Evolutionary conservation across 37 sponge, comb jelly and placozoan species (phyloP).

Genomic region (Ianthella basta): DNA sequence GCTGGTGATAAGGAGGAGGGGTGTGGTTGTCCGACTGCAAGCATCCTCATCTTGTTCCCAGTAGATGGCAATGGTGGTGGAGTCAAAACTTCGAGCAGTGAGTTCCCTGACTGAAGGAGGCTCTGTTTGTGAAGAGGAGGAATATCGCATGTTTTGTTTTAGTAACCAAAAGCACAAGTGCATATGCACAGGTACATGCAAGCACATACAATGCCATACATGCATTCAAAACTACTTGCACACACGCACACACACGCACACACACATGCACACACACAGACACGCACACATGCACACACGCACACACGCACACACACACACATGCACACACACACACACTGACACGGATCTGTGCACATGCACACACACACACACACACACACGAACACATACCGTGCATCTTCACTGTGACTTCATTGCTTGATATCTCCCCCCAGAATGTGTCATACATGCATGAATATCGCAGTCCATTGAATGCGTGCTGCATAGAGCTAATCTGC

Average conservation of each 20-base stretch:
- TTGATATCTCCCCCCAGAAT: not conserved
- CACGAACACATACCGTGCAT: not conserved
- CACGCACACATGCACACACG: constrained; percentile 9
- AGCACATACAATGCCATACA: not conserved
- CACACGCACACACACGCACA: constrained; percentile 13
- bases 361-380: not conserved
- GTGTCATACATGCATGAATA: constrained; percentile 1
- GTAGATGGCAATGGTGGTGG: too few species aligned
- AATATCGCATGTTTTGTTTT: too few species aligned
- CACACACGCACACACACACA: constrained; percentile 28
- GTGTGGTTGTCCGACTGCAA: too few species aligned
- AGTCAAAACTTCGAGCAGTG: too few species aligned
- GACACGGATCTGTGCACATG: not conserved
- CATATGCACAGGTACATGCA: constrained; percentile 15
- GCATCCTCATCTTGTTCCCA: too few species aligned
- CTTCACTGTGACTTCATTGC: not conserved
- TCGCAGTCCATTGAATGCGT: not conserved
- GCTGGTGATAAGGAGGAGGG: too few species aligned
- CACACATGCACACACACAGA: constrained; percentile 22
- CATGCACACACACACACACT: constrained; percentile 28
- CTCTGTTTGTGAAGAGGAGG: too few species aligned
- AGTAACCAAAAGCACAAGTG: not conserved
- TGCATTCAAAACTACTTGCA: not conserved
- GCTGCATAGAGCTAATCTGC: not conserved
- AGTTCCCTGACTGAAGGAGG: too few species aligned